Evolutionary conservation across 2,797 vertebrate genomes (phyloP).

Genomic region (Jordanella pulchra): DNA sequence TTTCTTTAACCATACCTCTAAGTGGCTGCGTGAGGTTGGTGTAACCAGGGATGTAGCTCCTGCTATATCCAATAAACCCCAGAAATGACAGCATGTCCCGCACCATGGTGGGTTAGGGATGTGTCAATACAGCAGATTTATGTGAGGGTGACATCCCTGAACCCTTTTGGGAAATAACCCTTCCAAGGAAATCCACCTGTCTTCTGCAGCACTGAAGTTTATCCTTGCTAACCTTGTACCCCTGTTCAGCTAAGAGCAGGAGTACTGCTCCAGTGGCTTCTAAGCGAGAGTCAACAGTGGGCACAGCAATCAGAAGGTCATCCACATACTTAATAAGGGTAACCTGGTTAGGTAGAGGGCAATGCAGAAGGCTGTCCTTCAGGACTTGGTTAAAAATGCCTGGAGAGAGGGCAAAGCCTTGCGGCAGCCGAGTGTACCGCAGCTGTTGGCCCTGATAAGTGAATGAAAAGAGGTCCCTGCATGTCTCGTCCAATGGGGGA

Average conservation of each 20-base stretch:
- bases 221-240: not conserved
- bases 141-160: not conserved
- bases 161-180: not conserved
- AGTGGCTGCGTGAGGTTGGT: not conserved
- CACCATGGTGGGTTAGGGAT: not conserved
- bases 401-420: not conserved
- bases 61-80: not conserved
- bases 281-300: too few relatives aligned
- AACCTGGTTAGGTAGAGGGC: fast-evolving
- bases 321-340: not conserved
- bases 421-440: not conserved
- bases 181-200: not conserved
- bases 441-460: not conserved
- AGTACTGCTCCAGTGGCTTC: not conserved
- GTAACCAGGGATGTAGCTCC: not conserved
- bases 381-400: not conserved
- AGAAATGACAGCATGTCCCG: conserved; percentile 1
- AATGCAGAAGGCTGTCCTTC: not conserved
- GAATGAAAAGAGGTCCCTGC: not conserved
- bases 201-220: not conserved
- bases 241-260: too few relatives aligned
- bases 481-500: not conserved
- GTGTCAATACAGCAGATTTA: not conserved
- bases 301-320: not conserved
- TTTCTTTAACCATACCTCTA: not conserved